phyloP scores from a whole-genome alignment of 2,113 vertebrate genomes.

The Engraulis encrasicolus region DNA sequence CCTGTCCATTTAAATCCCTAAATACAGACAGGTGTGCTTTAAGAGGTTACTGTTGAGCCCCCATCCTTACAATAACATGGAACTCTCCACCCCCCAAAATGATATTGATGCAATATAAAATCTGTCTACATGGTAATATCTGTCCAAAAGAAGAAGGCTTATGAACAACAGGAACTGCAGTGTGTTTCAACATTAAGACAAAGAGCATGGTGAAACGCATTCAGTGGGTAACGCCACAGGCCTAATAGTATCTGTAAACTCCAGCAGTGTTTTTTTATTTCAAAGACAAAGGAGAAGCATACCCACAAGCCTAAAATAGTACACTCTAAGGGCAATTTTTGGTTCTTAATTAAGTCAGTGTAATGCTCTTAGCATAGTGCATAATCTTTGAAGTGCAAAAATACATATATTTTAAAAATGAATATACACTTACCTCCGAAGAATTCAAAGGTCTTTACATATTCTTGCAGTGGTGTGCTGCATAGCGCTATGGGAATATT shows the following conservation, averaged over 20 bases:
- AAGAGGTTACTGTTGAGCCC: too few relatives aligned
- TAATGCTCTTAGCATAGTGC: not conserved
- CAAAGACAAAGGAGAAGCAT: not conserved
- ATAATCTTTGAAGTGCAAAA: not conserved
- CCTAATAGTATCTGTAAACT: not conserved
- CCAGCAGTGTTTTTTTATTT: not conserved
- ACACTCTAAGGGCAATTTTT: not conserved
- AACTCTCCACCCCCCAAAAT: too few relatives aligned
- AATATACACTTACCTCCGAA: not conserved
- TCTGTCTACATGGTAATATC: too few relatives aligned
- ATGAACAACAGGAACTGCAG: too few relatives aligned
- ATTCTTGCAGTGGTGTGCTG: not conserved
- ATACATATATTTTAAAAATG: not conserved
- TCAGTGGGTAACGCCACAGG: not conserved
- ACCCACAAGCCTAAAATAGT: not conserved
- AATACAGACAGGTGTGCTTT: too few relatives aligned
- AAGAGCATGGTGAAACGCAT: not conserved
- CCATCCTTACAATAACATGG: too few relatives aligned
- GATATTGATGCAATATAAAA: too few relatives aligned
- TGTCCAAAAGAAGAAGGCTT: too few relatives aligned
- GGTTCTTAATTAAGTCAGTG: not conserved
- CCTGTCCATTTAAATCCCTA: too few relatives aligned
- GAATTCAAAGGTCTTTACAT: not conserved
- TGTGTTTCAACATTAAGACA: not conserved
- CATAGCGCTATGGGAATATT: not conserved